These are phyloP conservation scores for Megaleporinus macrocephalus DNA, from an alignment of 2,113 vertebrate species.

Conservation along the genomic window DNA sequence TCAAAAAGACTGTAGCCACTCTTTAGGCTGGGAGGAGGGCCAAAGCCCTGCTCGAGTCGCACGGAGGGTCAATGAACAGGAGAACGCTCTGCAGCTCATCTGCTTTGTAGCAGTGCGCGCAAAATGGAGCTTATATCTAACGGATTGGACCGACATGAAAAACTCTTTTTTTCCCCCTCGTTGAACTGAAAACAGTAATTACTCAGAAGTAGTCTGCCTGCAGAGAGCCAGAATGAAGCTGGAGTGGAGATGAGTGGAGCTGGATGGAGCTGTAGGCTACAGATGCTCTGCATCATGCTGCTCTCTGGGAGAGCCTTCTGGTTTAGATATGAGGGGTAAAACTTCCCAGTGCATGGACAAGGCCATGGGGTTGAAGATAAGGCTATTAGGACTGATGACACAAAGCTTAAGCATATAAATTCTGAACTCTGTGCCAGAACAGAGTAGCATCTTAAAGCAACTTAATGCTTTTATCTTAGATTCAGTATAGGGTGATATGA, in stretches of 20 bases:
- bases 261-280: background rate
- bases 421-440: background rate
- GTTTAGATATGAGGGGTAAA: constrained; percentile 6
- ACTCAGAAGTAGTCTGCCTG: constrained; percentile 21
- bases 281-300: constrained; percentile 19
- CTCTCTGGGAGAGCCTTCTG: background rate
- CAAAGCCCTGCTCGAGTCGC: constrained; percentile 1
- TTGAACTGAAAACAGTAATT: constrained; percentile 25
- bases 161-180: background rate
- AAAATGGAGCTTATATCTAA: constrained; percentile 25
- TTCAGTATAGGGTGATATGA: background rate
- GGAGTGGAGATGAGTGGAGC: background rate
- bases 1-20: constrained; percentile 12
- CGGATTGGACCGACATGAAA: constrained; percentile 49
- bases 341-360: constrained; percentile 2
- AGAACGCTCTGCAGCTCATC: constrained; percentile 17
- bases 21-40: background rate
- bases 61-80: constrained; percentile 17
- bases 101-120: background rate
- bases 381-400: background rate
- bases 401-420: background rate
- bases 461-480: background rate
- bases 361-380: constrained; percentile 2
- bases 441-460: background rate
- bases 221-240: background rate